Evolutionary conservation across 2,113 vertebrate species (phyloP).

Genomic region (Pluvialis apricaria): DNA sequence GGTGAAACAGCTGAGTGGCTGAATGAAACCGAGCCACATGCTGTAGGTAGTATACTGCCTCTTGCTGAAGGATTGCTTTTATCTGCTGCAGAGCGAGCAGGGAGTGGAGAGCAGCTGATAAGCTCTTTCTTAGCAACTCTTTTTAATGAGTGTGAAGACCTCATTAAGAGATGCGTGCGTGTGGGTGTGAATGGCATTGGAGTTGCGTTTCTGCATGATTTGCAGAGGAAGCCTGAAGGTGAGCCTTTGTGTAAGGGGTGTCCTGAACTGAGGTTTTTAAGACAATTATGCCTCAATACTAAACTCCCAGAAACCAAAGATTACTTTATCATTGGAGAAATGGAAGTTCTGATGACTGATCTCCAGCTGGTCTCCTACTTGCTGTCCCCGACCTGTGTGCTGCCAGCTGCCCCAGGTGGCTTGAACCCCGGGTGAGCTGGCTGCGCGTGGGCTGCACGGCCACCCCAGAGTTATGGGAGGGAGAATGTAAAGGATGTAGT

Average conservation of each 20-base stretch:
- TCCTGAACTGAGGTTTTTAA: neutral
- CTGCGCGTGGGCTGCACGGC: fast-evolving
- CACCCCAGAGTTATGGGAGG: fast-evolving
- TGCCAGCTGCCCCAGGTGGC: neutral
- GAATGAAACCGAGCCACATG: neutral
- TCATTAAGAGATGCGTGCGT: fast-evolving
- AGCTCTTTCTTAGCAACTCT: neutral
- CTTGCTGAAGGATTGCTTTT: neutral
- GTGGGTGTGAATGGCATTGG: neutral
- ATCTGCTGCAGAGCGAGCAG: neutral
- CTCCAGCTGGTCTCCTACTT: neutral
- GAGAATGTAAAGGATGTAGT: neutral
- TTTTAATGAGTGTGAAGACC: neutral
- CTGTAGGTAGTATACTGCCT: fast-evolving
- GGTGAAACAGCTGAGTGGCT: fast-evolving
- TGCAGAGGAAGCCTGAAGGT: neutral
- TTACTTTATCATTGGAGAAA: neutral
- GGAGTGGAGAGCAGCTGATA: neutral
- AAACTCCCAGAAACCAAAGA: neutral
- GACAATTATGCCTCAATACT: neutral
- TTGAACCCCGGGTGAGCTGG: neutral
- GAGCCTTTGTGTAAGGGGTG: neutral
- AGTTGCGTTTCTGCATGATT: neutral
- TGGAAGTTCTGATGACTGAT: neutral
- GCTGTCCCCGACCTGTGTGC: neutral